Conservation (phyloP, 2,888 invertebrate genomes). For the Neocrepidodera transversa region DNA sequence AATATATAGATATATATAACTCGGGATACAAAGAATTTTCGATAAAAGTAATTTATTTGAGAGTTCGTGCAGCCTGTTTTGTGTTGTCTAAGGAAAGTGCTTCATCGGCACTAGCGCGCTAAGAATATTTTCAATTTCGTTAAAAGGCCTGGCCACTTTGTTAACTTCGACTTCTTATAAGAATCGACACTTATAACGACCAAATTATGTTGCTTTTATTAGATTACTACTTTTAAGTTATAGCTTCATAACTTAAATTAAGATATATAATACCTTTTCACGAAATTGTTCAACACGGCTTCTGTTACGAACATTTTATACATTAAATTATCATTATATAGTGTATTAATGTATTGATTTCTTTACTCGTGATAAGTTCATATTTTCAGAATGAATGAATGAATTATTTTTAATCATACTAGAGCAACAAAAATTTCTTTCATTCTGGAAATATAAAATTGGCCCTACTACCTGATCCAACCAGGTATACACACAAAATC, state of each 20-base stretch:
- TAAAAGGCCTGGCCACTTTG: slow-evolving; percentile 61
- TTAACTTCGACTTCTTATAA: slow-evolving; percentile 57
- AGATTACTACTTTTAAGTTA: slow-evolving; percentile 49
- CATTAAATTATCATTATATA: too few relatives aligned
- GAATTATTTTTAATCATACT: too few relatives aligned
- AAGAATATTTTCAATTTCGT: slow-evolving; percentile 60
- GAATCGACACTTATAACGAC: slow-evolving; percentile 59
- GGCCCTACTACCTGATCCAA: too few relatives aligned
- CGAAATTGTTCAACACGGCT: slow-evolving; percentile 6
- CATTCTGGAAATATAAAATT: too few relatives aligned
- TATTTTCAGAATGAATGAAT: too few relatives aligned
- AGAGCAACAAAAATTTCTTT: too few relatives aligned
- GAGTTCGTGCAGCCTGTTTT: slow-evolving; percentile 51
- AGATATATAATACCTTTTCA: slow-evolving; percentile 37
- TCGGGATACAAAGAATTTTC: slow-evolving; percentile 48
- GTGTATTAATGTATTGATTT: too few relatives aligned
- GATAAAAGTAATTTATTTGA: slow-evolving; percentile 56
- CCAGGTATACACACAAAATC: too few relatives aligned
- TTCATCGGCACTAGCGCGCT: slow-evolving; percentile 58
- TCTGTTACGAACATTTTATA: slow-evolving; percentile 5
- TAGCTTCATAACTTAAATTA: slow-evolving; percentile 50
- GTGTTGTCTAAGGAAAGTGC: slow-evolving; percentile 54
- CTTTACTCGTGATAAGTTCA: too few relatives aligned
- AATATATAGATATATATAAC: too few relatives aligned
- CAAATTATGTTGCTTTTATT: slow-evolving; percentile 53